phyloP scores from a whole-genome alignment of 1,140 invertebrate genomes.

The Thaumetopoea pityocampa region DNA sequence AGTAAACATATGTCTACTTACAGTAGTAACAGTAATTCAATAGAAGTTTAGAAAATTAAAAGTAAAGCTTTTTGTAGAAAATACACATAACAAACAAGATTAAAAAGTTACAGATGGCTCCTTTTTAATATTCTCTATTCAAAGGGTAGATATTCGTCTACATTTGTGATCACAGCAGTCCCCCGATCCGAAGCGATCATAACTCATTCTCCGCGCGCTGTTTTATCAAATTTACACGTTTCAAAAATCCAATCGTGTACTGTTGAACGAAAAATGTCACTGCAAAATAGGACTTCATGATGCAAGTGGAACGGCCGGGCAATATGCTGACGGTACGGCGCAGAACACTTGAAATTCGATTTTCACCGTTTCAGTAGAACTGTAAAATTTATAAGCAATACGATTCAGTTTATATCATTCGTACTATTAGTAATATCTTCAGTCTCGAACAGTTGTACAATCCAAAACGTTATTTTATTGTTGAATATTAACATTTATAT shows the following conservation, averaged over 20 bases:
- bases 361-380: slow-evolving; percentile 43
- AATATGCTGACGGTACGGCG: slow-evolving; percentile 55
- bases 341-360: slow-evolving; percentile 51
- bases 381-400: slow-evolving; percentile 43
- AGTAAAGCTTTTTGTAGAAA: too few species aligned
- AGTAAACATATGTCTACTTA: too few species aligned
- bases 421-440: neutral
- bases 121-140: too few species aligned
- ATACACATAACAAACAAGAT: too few species aligned
- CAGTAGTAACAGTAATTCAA: too few species aligned
- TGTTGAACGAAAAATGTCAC: slow-evolving; percentile 63
- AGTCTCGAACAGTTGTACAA: neutral
- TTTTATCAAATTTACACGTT: slow-evolving; percentile 67
- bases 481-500: too few species aligned
- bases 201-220: slow-evolving; percentile 24
- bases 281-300: slow-evolving; percentile 62
- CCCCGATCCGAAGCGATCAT: slow-evolving; percentile 15
- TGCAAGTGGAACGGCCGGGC: slow-evolving; percentile 46
- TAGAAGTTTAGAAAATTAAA: too few species aligned
- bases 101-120: too few species aligned
- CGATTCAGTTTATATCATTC: slow-evolving; percentile 6
- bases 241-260: slow-evolving; percentile 60
- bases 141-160: too few species aligned
- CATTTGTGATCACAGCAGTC: slow-evolving; percentile 4
- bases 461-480: neutral